Percentiles rank a stretch among this genome's conserved stretches.
Evolutionary conservation across 2,797 vertebrate species (phyloP).

Genomic region (Babyrousa celebensis): DNA sequence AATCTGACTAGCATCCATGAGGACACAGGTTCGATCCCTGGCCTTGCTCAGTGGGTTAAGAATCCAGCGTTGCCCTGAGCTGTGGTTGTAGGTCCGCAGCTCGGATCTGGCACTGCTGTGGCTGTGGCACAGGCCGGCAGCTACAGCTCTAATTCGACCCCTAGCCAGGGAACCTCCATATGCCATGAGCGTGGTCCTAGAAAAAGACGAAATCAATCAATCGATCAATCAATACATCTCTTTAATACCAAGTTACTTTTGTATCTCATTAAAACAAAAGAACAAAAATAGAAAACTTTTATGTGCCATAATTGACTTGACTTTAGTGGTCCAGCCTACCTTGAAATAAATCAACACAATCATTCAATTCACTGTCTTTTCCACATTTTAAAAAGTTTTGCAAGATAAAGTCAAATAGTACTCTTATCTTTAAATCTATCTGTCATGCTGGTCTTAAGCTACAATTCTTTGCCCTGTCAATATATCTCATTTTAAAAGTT

Average conservation of each 20-base stretch:
- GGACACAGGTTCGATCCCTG: too few relatives aligned
- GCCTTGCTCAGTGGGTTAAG: too few relatives aligned
- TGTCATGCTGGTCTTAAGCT: not conserved
- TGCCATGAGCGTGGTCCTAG: too few relatives aligned
- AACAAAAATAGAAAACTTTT: not conserved
- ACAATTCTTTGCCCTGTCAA: constrained; percentile 3
- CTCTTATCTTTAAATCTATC: constrained; percentile 75
- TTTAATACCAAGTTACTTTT: constrained; percentile 34
- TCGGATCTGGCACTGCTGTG: too few relatives aligned
- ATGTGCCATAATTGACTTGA: not conserved
- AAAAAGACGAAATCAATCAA: too few relatives aligned
- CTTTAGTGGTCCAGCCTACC: not conserved
- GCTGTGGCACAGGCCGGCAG: too few relatives aligned
- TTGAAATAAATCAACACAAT: constrained; percentile 63
- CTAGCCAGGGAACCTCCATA: too few relatives aligned
- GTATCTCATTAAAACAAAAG: constrained; percentile 37
- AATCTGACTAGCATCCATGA: too few relatives aligned
- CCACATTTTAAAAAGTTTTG: constrained; percentile 33
- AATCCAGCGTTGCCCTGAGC: too few relatives aligned
- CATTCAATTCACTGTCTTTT: not conserved
- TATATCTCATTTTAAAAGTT: constrained; percentile 2
- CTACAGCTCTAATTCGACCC: too few relatives aligned
- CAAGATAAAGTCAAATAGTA: constrained; percentile 47
- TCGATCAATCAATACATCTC: not conserved
- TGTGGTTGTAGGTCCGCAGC: too few relatives aligned